Conservation (phyloP, 2,113 vertebrate species). For the Tachuris rubrigastra region DNA sequence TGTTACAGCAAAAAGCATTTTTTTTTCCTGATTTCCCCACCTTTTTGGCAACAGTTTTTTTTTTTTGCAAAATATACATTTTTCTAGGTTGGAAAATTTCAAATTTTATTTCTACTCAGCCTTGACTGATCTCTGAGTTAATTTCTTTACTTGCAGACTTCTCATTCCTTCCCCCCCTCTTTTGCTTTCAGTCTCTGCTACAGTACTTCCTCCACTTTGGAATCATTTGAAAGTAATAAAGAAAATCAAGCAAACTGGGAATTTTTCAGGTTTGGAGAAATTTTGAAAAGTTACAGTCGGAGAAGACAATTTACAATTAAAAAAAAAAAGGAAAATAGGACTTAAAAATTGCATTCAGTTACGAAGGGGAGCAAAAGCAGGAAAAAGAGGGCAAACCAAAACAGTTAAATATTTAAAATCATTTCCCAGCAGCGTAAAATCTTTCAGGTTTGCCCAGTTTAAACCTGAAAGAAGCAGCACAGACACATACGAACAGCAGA, state of each 20-base stretch:
- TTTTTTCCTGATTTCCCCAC: background rate
- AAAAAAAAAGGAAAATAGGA: background rate
- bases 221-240: background rate
- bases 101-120: background rate
- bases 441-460: background rate
- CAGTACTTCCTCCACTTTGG: background rate
- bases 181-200: background rate
- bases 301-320: background rate
- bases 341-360: background rate
- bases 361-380: background rate
- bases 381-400: background rate
- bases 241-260: background rate
- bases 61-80: background rate
- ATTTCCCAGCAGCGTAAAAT: background rate
- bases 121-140: background rate
- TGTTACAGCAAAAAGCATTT: background rate
- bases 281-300: background rate
- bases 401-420: background rate
- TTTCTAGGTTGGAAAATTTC: background rate
- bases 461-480: background rate
- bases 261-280: background rate
- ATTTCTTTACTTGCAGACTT: background rate
- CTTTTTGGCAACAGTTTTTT: background rate
- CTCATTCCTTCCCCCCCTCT: fast-evolving
- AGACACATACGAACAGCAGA: background rate